Percentiles rank a stretch among this genome's conserved stretches.
Evolutionary conservation across 1,140 invertebrate genomes (phyloP).

Genomic region (Procambarus clarkii): DNA sequence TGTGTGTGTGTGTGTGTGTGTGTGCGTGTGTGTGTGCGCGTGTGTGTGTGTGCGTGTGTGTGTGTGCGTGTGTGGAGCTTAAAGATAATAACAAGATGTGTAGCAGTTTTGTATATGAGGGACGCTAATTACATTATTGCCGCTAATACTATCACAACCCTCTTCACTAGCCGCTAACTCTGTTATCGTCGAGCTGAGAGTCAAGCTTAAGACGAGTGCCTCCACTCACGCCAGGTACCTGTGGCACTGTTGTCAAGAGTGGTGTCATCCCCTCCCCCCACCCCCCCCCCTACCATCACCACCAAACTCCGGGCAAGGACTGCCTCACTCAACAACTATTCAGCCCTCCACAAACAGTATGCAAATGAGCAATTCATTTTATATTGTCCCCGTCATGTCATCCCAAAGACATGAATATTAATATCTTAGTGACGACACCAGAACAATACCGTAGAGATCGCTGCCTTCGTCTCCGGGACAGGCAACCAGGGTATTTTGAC

Average conservation of each 20-base stretch:
- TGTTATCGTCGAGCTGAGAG: background rate
- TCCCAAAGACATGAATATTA: background rate
- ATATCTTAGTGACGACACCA: background rate
- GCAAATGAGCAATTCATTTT: slow-evolving; percentile 1
- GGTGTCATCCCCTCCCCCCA: no score
- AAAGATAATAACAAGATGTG: background rate
- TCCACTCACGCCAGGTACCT: background rate
- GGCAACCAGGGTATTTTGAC: no score
- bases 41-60: no score
- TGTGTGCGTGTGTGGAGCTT: no score
- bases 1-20: no score
- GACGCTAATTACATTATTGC: background rate
- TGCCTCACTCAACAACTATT: background rate
- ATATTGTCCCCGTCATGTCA: background rate
- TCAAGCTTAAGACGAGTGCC: background rate
- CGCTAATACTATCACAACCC: background rate
- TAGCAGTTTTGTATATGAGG: background rate
- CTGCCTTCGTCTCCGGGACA: no score
- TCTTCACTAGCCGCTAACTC: background rate
- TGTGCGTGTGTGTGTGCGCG: no score
- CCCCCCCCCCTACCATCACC: background rate
- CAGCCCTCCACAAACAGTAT: background rate
- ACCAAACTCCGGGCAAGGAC: background rate
- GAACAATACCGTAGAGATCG: background rate
- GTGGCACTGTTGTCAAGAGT: background rate